Percentiles rank a stretch among this genome's conserved stretches.
phyloP scores from a whole-genome alignment of 2,113 vertebrate species.

The Sander vitreus region DNA sequence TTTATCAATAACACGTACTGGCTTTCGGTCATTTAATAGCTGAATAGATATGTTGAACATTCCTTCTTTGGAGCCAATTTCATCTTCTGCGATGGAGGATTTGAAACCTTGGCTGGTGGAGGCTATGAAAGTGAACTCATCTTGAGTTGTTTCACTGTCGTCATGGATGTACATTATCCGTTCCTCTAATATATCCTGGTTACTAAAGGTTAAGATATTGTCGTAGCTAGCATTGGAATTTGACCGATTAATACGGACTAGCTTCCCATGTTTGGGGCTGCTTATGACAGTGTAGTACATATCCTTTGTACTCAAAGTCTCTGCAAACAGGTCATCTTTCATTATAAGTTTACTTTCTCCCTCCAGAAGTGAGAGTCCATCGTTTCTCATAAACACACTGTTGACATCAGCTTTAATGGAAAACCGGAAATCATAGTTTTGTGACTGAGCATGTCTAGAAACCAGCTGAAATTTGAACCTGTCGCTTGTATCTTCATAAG shows the following conservation, averaged over 20 bases:
- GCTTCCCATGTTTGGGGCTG: constrained; percentile 87
- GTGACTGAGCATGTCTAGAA: constrained; percentile 88
- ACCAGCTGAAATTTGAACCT: constrained; percentile 88
- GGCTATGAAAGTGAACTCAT: constrained; percentile 87
- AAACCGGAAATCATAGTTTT: constrained; percentile 86
- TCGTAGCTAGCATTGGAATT: constrained; percentile 81
- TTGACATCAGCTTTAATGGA: constrained; percentile 87
- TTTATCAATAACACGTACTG: constrained; percentile 87
- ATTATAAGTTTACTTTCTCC: constrained; percentile 91
- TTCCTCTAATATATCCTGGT: constrained; percentile 85
- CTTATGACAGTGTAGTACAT: constrained; percentile 87
- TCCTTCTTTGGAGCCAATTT: constrained; percentile 81
- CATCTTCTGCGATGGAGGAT: constrained; percentile 59
- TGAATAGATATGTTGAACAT: constrained; percentile 86
- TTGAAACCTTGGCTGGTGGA: constrained; percentile 73
- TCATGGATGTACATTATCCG: constrained; percentile 91
- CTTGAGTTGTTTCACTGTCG: constrained; percentile 88
- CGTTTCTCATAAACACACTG: constrained; percentile 86
- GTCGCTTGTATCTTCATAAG: constrained; percentile 84
- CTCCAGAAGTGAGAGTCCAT: constrained; percentile 87
- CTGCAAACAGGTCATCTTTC: constrained; percentile 86
- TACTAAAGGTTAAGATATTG: constrained; percentile 86
- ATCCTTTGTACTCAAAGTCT: constrained; percentile 84
- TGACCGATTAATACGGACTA: constrained; percentile 85
- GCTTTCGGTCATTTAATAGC: constrained; percentile 93